Evolutionary conservation across 2,888 invertebrate genomes (phyloP).

Genomic region (Ichneumoninae sp.): DNA sequence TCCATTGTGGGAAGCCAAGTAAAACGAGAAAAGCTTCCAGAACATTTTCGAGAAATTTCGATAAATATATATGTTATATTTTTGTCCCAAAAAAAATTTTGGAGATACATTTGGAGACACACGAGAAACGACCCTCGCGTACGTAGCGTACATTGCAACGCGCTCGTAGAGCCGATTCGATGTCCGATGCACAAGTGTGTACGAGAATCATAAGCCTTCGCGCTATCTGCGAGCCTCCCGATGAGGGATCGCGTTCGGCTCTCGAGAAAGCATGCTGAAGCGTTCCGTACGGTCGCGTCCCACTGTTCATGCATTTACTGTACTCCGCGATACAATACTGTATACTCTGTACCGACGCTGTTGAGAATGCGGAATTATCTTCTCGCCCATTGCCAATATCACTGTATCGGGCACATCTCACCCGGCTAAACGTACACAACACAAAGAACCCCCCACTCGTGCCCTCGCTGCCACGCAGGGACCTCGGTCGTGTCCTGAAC

Average conservation of each 20-base stretch:
- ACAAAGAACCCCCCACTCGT: background rate
- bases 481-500: too few species aligned
- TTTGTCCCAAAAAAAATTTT: too few species aligned
- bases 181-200: background rate
- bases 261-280: slow-evolving; percentile 33
- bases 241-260: slow-evolving; percentile 32
- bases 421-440: background rate
- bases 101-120: too few species aligned
- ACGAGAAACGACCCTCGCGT: background rate
- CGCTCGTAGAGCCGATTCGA: slow-evolving; percentile 1
- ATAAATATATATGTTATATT: too few species aligned
- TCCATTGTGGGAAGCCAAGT: too few species aligned
- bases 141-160: background rate
- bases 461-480: too few species aligned
- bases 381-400: slow-evolving; percentile 42
- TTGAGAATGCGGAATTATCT: slow-evolving; percentile 46
- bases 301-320: slow-evolving; percentile 1
- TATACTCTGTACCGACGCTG: slow-evolving; percentile 11
- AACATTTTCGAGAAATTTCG: too few species aligned
- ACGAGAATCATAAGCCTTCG: slow-evolving; percentile 23
- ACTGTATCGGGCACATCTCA: slow-evolving; percentile 30
- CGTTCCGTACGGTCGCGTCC: background rate
- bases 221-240: slow-evolving; percentile 26
- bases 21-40: too few species aligned
- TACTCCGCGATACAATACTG: background rate